phyloP scores from a whole-genome alignment of 2,888 invertebrate genomes.

The Amblyjoppa proteus region DNA sequence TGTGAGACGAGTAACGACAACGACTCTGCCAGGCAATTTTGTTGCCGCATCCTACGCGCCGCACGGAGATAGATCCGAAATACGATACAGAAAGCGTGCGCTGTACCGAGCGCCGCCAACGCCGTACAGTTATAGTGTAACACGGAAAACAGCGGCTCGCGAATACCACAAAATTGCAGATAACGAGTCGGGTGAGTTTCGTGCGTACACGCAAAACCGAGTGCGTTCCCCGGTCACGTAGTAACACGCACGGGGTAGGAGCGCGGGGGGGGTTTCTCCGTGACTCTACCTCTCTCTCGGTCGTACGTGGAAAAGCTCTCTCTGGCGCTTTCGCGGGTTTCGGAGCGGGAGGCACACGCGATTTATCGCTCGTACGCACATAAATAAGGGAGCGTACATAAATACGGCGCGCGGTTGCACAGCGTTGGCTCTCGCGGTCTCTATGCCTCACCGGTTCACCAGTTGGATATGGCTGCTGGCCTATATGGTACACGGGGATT shows the following conservation, averaged over 20 bases:
- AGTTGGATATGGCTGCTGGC: constrained; percentile 44
- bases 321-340: constrained; percentile 41
- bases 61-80: constrained; percentile 1
- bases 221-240: constrained; percentile 53
- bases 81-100: constrained; percentile 5
- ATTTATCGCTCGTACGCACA: constrained; percentile 73
- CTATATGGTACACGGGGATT: constrained; percentile 53
- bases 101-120: neutral
- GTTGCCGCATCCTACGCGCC: neutral
- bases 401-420: constrained; percentile 68
- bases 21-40: neutral
- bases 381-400: constrained; percentile 75
- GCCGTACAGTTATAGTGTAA: constrained; percentile 11
- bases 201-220: constrained; percentile 45
- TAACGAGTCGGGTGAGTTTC: constrained; percentile 31
- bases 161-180: constrained; percentile 54
- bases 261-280: neutral
- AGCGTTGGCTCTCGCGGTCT: constrained; percentile 66
- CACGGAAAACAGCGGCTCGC: constrained; percentile 21
- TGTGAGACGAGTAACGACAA: constrained; percentile 11
- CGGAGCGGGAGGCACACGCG: constrained; percentile 46
- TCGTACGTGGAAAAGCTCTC: constrained; percentile 67
- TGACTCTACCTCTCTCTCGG: constrained; percentile 15
- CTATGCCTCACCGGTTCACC: constrained; percentile 50
- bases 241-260: neutral